Base-by-base conservation (phyloP, 2,888 invertebrate genomes). In the Drosophila eohydei region DNA sequence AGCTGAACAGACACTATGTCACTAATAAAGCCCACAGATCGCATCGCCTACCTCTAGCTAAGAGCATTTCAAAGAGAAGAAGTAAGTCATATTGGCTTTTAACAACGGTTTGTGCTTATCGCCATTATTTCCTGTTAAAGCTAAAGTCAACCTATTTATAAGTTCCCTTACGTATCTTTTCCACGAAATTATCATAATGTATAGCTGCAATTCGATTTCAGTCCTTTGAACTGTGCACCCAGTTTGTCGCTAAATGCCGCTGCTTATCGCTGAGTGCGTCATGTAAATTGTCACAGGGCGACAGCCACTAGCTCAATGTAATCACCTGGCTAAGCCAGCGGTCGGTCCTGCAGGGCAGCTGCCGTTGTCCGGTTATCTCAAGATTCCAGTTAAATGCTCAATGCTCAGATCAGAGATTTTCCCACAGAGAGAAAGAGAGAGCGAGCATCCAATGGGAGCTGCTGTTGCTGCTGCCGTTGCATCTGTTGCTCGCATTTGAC, bases 401-500 rank as follows among this genome's bases (percentile, higher is more conserved):
- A 60, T 74, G 75, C 74, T 55, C 74, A 16, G 81, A 89, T 89
- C 80, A 79, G 72, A 81, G 81, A 84, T 79, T 75, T 77, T 83
- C 71, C 69, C 60, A 56, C 28, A 34, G 12, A 30, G 43, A 4
- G 41, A 65, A 8, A 16, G 34, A 58, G 34, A 28, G n/a, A 40
- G 14, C 32, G 57, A n/a, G 9, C 4, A 4, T 26, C 32, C 21
- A 38, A 44, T 7, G 44, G 14, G 11, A 36, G 14, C 26, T 38
- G 65, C 61, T 51, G 34, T n/a, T 28, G 34, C 28, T 28, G 51
- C 34, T 32, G 66, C 64, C 26, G 43, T 54, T 65, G 80, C 87
- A 88, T 83, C 89, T 80, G 84, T 71, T 74, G 89, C 81, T 87
- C 90, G 88, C 88, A 84, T 89, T 81, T 90, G 90, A 83, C 88